phyloP scores from a whole-genome alignment of 2,113 vertebrate genomes.

The Vanacampus margaritifer region DNA sequence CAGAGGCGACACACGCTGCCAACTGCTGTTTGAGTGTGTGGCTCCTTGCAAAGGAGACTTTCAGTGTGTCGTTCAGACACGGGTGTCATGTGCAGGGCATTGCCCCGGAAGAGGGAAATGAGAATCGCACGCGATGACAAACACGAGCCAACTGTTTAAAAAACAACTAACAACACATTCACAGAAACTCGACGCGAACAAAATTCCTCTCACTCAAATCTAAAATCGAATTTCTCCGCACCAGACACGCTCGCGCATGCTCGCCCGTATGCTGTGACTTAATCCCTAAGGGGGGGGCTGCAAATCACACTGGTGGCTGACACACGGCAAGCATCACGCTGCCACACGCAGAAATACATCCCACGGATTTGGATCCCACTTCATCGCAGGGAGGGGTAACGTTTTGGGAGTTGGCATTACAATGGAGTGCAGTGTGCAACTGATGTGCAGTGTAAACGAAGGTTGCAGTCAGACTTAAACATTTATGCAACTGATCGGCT shows the following conservation, averaged over 20 bases:
- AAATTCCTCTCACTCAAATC: neutral
- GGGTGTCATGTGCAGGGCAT: slow-evolving; percentile 62
- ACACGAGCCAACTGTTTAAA: slow-evolving; percentile 16
- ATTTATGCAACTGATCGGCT: neutral
- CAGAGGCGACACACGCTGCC: slow-evolving; percentile 68
- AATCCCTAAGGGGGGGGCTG: slow-evolving; percentile 24
- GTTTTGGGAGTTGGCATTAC: slow-evolving; percentile 30
- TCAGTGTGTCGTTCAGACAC: slow-evolving; percentile 26
- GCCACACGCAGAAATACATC: slow-evolving; percentile 38
- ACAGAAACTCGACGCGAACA: neutral
- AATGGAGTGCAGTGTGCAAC: too few species aligned
- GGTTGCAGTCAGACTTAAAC: neutral
- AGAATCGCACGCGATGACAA: slow-evolving; percentile 34
- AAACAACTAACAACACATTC: neutral
- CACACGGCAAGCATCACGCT: slow-evolving; percentile 64
- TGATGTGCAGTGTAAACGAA: neutral
- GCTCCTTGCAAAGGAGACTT: slow-evolving; percentile 45
- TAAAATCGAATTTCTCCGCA: neutral
- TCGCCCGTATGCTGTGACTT: slow-evolving; percentile 61
- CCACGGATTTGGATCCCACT: slow-evolving; percentile 37
- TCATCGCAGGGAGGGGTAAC: slow-evolving; percentile 52
- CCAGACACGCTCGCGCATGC: neutral
- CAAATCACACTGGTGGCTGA: slow-evolving; percentile 56
- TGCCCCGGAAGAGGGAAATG: slow-evolving; percentile 17
- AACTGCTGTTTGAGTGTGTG: slow-evolving; percentile 61